These are phyloP conservation scores for Clepsis dumicolana DNA, from an alignment of 2,888 invertebrate species.

Conservation along the genomic window DNA sequence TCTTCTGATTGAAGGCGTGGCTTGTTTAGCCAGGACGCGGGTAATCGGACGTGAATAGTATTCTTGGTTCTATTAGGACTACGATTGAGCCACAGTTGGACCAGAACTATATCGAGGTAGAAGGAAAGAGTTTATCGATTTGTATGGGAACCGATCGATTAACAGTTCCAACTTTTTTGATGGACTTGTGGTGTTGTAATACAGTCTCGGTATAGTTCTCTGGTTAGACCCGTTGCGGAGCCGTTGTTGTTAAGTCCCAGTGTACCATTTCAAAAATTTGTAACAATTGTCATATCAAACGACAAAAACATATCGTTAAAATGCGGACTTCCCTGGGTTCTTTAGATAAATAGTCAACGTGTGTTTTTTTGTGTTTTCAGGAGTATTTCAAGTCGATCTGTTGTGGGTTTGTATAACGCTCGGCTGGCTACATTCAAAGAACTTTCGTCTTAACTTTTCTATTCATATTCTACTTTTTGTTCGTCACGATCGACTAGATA, in stretches of 20 bases:
- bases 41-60: background rate
- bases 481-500: conserved; percentile 64
- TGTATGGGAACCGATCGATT: too few species aligned
- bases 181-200: too few species aligned
- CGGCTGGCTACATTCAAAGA: conserved; percentile 65
- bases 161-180: too few species aligned
- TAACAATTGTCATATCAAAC: background rate
- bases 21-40: background rate
- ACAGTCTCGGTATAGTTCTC: too few species aligned
- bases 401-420: conserved; percentile 69
- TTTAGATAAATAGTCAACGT: conserved; percentile 53
- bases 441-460: conserved; percentile 60
- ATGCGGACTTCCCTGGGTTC: conserved; percentile 5
- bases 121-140: too few species aligned
- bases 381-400: conserved; percentile 70
- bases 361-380: conserved; percentile 73
- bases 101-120: too few species aligned
- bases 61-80: background rate
- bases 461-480: conserved; percentile 51
- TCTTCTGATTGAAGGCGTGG: background rate
- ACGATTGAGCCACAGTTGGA: background rate
- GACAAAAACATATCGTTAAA: background rate
- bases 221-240: too few species aligned
- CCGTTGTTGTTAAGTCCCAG: conserved; percentile 17
- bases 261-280: conserved; percentile 3